Evolutionary conservation across 2,797 vertebrate genomes (phyloP).

Genomic region (Gymnothorax reevesii): DNA sequence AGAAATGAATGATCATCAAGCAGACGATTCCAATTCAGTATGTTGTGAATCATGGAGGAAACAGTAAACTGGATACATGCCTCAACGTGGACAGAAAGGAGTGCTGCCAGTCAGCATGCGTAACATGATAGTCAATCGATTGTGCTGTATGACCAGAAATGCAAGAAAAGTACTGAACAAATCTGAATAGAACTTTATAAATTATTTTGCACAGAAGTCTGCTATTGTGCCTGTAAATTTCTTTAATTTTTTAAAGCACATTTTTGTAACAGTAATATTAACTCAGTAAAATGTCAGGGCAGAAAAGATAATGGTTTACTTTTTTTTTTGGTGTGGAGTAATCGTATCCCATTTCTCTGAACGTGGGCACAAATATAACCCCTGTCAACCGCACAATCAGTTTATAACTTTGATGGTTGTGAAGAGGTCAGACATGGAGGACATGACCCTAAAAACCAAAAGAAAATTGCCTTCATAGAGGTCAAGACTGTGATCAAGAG

Average conservation of each 20-base stretch:
- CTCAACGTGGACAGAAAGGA: constrained; percentile 19
- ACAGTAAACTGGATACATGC: neutral
- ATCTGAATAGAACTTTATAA: constrained; percentile 52
- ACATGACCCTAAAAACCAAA: neutral
- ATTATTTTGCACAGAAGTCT: constrained; percentile 69
- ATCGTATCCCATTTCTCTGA: neutral
- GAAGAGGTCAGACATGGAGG: neutral
- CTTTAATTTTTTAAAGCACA: constrained; percentile 64
- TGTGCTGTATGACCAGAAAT: constrained; percentile 54
- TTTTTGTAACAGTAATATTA: constrained; percentile 72
- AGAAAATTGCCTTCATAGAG: neutral
- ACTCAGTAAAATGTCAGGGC: constrained; percentile 71
- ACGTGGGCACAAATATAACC: neutral
- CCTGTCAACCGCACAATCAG: no score
- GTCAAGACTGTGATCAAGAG: neutral
- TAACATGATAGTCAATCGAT: constrained; percentile 36
- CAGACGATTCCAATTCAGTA: neutral
- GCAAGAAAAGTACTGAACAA: constrained; percentile 49
- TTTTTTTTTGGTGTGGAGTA: constrained; percentile 44
- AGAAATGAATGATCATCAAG: neutral
- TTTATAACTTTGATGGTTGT: neutral
- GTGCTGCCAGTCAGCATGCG: constrained; percentile 39
- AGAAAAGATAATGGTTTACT: constrained; percentile 55
- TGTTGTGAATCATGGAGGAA: neutral
- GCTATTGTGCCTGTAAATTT: constrained; percentile 62